These are phyloP conservation scores for Pachypsylla venusta DNA, from an alignment of 1,140 invertebrate genomes.

Conservation along the genomic window DNA sequence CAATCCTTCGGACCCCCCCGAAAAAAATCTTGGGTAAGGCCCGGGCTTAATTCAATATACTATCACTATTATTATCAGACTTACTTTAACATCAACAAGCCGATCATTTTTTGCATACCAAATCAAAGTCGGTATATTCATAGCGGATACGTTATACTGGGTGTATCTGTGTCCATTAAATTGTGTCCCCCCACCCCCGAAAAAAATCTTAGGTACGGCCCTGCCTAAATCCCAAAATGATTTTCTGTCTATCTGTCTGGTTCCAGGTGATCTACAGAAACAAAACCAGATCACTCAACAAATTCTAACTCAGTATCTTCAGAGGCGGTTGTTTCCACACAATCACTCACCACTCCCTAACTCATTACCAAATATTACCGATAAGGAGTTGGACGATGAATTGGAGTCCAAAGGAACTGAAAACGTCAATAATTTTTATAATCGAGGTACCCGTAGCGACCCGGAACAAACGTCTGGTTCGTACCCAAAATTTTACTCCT, in stretches of 20 bases:
- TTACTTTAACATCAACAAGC: not conserved
- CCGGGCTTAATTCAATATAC: not conserved
- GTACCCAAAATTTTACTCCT: conserved; percentile 14
- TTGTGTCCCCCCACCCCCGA: not conserved
- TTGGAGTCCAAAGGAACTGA: conserved; percentile 15
- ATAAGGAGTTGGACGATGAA: conserved; percentile 11
- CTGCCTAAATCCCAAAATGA: too few relatives aligned
- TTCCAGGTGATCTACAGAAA: conserved; percentile 38
- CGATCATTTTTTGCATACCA: not conserved
- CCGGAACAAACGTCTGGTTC: conserved; percentile 30
- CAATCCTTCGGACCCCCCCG: too few relatives aligned
- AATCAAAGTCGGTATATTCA: not conserved
- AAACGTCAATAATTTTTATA: conserved; percentile 24
- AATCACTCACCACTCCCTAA: conserved; percentile 30
- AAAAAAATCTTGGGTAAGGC: too few relatives aligned
- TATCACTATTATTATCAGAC: not conserved
- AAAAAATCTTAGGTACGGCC: too few relatives aligned
- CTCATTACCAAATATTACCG: not conserved
- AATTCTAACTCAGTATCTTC: conserved; percentile 50
- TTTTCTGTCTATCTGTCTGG: too few relatives aligned
- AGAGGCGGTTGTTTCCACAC: conserved; percentile 41
- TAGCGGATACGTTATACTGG: not conserved
- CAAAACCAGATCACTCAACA: conserved; percentile 55
- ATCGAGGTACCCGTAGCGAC: not conserved
- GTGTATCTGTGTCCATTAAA: not conserved